Conservation (phyloP, 2,797 vertebrate species). For the Galago senegalensis region DNA sequence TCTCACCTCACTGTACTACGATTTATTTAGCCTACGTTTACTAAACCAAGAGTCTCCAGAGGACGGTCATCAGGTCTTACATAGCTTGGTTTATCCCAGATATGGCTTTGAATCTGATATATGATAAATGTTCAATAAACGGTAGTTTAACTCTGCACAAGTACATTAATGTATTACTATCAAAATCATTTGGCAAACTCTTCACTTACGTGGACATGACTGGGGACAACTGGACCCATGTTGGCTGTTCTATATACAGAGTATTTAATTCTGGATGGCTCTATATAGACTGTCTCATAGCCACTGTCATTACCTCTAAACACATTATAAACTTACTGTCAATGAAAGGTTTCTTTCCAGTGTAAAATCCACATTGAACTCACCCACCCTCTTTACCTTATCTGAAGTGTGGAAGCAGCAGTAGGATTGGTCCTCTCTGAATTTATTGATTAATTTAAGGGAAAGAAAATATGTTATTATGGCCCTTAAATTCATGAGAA, state of each 20-base stretch:
- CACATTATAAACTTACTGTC: neutral
- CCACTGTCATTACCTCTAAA: neutral
- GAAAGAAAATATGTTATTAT: conserved; percentile 57
- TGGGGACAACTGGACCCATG: neutral
- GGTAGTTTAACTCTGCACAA: neutral
- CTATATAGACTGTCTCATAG: neutral
- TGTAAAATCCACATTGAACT: neutral
- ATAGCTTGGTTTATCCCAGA: neutral
- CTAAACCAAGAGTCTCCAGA: neutral
- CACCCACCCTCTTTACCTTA: neutral
- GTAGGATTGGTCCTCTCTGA: neutral
- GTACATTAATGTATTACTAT: neutral
- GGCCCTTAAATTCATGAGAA: neutral
- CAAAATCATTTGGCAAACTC: neutral
- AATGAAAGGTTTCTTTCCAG: conserved; percentile 1
- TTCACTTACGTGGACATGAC: neutral
- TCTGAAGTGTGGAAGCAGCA: neutral
- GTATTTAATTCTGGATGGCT: neutral
- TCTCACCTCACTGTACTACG: neutral
- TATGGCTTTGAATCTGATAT: neutral
- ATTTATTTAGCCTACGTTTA: neutral
- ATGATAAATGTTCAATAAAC: neutral
- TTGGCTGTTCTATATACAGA: neutral
- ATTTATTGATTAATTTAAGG: conserved; percentile 63
- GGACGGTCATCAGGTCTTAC: neutral